Percentiles rank a stretch among this genome's conserved stretches.
These are phyloP conservation scores for Tachypleus tridentatus DNA, from an alignment of 1,140 invertebrate species.

Conservation along the genomic window DNA sequence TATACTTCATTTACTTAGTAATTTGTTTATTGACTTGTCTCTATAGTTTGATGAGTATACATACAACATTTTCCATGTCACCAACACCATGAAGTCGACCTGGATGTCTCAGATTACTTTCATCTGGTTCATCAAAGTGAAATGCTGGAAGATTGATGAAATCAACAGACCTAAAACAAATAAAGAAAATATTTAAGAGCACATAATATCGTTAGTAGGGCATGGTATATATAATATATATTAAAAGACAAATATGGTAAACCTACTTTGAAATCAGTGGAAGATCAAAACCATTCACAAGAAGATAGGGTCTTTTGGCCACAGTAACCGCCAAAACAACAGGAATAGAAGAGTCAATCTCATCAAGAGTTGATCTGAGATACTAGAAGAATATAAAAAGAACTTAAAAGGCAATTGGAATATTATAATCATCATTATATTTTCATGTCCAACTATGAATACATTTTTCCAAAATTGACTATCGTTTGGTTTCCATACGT, in stretches of 20 bases:
- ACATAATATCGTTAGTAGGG: background rate
- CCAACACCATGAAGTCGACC: conserved; percentile 18
- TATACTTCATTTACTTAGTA: too few species aligned
- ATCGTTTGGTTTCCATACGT: too few species aligned
- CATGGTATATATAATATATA: background rate
- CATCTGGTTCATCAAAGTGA: conserved; percentile 14
- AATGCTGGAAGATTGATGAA: conserved; percentile 19
- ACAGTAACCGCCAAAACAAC: background rate
- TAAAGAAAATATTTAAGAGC: background rate
- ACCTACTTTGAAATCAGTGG: background rate
- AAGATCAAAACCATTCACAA: background rate
- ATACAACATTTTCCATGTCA: conserved; percentile 19
- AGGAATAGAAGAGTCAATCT: too few species aligned
- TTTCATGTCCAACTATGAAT: too few species aligned
- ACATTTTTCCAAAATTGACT: too few species aligned
- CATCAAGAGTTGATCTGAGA: too few species aligned
- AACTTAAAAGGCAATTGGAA: too few species aligned
- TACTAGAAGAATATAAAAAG: too few species aligned
- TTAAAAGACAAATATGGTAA: too few species aligned
- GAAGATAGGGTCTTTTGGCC: background rate
- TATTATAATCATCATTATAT: too few species aligned
- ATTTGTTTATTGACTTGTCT: too few species aligned
- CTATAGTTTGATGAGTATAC: background rate
- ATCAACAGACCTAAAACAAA: conserved; percentile 9
- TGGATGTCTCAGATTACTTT: conserved; percentile 12